Percentiles rank a stretch among this genome's conserved stretches.
Evolutionary conservation across 2,888 invertebrate genomes (phyloP).

Genomic region (Urechis unicinctus): DNA sequence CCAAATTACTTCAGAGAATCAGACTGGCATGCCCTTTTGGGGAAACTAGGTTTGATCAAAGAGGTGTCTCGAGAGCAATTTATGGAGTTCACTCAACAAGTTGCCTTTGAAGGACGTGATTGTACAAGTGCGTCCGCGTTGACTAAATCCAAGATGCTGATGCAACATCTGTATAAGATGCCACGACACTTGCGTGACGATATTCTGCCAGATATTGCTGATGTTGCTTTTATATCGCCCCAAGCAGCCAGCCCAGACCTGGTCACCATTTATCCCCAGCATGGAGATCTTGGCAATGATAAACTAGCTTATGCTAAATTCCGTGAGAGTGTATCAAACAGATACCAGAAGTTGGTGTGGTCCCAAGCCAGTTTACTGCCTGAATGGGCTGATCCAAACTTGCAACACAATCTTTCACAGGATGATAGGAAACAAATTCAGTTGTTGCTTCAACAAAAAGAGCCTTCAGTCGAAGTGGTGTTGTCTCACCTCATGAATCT

Average conservation of each 20-base stretch:
- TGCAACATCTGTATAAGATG: conserved; percentile 16
- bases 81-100: conserved; percentile 14
- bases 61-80: conserved; percentile 16
- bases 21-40: conserved; percentile 18
- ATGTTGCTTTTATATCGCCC: conserved; percentile 15
- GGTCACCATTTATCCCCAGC: conserved; percentile 8
- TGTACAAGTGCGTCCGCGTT: conserved; percentile 6
- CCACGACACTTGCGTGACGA: conserved; percentile 6
- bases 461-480: conserved; percentile 10
- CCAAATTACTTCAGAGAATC: conserved; percentile 13
- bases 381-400: conserved; percentile 19
- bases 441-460: conserved; percentile 9
- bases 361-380: conserved; percentile 17
- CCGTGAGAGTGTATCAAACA: conserved; percentile 10
- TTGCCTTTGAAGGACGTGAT: conserved; percentile 13
- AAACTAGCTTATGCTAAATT: conserved; percentile 14
- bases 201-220: conserved; percentile 9
- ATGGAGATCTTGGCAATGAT: conserved; percentile 13
- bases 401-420: background rate
- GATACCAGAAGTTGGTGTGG: conserved; percentile 15
- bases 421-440: conserved; percentile 6
- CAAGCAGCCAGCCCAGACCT: conserved; percentile 7
- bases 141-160: conserved; percentile 15
- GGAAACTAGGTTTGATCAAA: conserved; percentile 13
- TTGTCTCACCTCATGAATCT: conserved; percentile 5